A percentile compares a stretch with the other conserved stretches of the same genome.
Conservation (phyloP, 2,888 invertebrate genomes). For the Hemistola chrysoprasaria region DNA sequence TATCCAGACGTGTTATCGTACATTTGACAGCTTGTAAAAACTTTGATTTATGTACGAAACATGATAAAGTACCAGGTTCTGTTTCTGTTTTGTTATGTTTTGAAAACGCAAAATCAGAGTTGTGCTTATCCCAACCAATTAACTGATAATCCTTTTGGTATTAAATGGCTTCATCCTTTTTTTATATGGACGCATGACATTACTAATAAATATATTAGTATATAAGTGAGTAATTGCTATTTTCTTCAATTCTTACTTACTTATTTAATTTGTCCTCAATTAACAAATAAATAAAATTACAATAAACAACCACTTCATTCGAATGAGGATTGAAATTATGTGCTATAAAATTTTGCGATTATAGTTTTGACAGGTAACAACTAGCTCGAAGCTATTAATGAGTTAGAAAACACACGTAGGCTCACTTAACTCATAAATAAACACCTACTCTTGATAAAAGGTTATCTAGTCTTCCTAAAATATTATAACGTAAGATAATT, state of each 20-base stretch:
- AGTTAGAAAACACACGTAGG: slow-evolving; percentile 51
- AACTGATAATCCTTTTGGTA: no score
- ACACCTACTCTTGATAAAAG: slow-evolving; percentile 43
- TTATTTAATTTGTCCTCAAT: no score
- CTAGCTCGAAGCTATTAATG: slow-evolving; percentile 46
- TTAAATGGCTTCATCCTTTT: no score
- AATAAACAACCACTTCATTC: slow-evolving; percentile 5
- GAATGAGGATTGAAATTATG: slow-evolving; percentile 26
- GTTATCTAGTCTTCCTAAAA: slow-evolving; percentile 12
- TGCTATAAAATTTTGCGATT: slow-evolving; percentile 36
- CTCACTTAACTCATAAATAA: slow-evolving; percentile 47
- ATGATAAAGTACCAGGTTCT: background rate
- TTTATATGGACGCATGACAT: no score
- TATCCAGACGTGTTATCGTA: slow-evolving; percentile 6
- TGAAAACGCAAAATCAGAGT: no score
- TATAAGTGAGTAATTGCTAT: no score
- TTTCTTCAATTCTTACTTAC: background rate
- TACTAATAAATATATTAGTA: no score
- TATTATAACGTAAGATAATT: slow-evolving; percentile 2
- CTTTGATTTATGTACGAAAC: slow-evolving; percentile 19
- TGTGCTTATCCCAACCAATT: no score
- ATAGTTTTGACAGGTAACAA: slow-evolving; percentile 46
- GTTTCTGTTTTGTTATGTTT: slow-evolving; percentile 7
- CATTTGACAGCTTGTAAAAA: slow-evolving; percentile 25
- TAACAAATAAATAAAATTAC: background rate